These are phyloP conservation scores for Drepana falcataria DNA, from an alignment of 2,888 invertebrate genomes.

Conservation along the genomic window DNA sequence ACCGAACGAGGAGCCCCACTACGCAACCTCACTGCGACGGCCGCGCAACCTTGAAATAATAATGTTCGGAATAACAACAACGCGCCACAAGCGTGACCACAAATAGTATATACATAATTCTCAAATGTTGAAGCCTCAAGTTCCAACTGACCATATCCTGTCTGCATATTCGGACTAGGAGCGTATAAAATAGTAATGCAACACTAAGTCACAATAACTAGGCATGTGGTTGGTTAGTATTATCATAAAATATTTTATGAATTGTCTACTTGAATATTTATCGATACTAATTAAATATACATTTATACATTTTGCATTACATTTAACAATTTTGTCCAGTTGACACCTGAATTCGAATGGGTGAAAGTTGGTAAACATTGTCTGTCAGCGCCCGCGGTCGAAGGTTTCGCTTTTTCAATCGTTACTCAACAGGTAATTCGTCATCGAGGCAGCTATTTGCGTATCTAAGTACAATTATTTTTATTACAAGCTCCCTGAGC, in stretches of 20 bases:
- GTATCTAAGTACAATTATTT: conserved; percentile 19
- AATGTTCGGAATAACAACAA: conserved; percentile 78
- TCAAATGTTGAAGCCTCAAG: conserved; percentile 56
- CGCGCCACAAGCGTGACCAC: conserved; percentile 77
- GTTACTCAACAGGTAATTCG: conserved; percentile 69
- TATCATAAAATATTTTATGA: too few species aligned
- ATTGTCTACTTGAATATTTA: too few species aligned
- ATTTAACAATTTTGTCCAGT: conserved; percentile 17
- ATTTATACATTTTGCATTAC: too few species aligned
- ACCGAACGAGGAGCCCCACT: conserved; percentile 76
- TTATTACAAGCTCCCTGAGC: conserved; percentile 16
- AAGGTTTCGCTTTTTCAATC: conserved; percentile 74
- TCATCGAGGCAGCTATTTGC: conserved; percentile 45
- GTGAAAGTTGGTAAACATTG: conserved; percentile 68
- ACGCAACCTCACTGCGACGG: conserved; percentile 76
- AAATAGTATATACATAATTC: conserved; percentile 71
- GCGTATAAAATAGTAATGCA: not conserved
- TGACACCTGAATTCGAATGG: conserved; percentile 48
- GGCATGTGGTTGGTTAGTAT: too few species aligned
- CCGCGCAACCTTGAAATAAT: conserved; percentile 79
- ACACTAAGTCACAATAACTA: too few species aligned
- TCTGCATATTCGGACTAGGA: conserved; percentile 27
- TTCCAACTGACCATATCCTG: conserved; percentile 50
- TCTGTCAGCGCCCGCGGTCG: conserved; percentile 56
- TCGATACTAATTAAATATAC: too few species aligned